Evolutionary conservation across 2,888 invertebrate species (phyloP).

Genomic region (Drosophila leonis): DNA sequence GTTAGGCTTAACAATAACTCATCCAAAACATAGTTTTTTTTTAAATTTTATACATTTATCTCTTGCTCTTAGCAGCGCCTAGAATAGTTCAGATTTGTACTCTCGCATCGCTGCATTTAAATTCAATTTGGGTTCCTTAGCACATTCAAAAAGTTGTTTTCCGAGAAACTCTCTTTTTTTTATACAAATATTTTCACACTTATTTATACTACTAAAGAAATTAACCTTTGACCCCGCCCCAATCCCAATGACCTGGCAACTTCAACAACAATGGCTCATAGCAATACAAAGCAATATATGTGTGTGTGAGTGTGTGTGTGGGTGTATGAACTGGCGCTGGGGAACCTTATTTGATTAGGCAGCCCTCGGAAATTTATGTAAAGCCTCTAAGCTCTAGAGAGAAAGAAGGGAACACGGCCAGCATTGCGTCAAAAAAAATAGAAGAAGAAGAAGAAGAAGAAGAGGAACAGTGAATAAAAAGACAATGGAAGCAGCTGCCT

Average conservation of each 20-base stretch:
- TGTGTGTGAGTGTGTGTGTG: background rate
- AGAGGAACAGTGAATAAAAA: background rate
- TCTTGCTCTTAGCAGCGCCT: background rate
- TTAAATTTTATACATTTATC: background rate
- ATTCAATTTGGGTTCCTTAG: background rate
- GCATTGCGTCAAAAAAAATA: conserved; percentile 5
- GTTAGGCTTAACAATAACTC: background rate
- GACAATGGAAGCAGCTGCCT: background rate
- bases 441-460: background rate
- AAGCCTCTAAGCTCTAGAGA: conserved; percentile 56
- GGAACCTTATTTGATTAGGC: conserved; percentile 71
- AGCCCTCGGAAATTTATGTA: conserved; percentile 67
- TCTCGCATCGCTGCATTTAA: background rate
- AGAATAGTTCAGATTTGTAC: background rate
- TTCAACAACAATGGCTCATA: conserved; percentile 29
- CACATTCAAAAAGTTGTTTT: background rate
- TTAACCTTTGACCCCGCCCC: conserved; percentile 17
- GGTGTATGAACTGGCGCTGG: conserved; percentile 6
- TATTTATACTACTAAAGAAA: conserved; percentile 10
- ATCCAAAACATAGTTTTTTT: too few species aligned
- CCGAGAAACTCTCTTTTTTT: conserved; percentile 2
- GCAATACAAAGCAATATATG: conserved; percentile 3
- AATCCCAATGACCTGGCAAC: conserved; percentile 24
- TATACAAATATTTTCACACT: conserved; percentile 19
- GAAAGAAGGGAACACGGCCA: conserved; percentile 7